Evolutionary conservation across 2,888 invertebrate species (phyloP).

Genomic region (Xanthia togata): DNA sequence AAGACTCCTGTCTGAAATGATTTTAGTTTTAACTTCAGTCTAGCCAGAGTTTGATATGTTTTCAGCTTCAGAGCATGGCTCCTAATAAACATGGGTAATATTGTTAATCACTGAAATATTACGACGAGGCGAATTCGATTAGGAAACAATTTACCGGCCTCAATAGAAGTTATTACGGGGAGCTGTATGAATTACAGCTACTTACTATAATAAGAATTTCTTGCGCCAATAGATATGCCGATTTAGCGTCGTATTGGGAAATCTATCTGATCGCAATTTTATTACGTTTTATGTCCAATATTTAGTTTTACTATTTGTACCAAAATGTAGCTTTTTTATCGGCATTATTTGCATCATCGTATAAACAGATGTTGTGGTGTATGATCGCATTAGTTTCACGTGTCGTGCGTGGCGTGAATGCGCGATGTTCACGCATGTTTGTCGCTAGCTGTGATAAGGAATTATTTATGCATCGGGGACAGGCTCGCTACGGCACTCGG

Average conservation of each 20-base stretch:
- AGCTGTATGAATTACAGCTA: slow-evolving; percentile 43
- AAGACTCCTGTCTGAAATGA: not conserved
- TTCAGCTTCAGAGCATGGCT: not conserved
- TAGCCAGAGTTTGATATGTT: not conserved
- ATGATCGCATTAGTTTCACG: slow-evolving; percentile 43
- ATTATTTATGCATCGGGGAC: slow-evolving; percentile 81
- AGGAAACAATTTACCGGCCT: slow-evolving; percentile 52
- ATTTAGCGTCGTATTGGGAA: slow-evolving; percentile 39
- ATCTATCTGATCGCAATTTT: slow-evolving; percentile 24
- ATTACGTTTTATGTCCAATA: slow-evolving; percentile 18
- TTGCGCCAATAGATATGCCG: slow-evolving; percentile 38
- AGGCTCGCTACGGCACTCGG: slow-evolving; percentile 38
- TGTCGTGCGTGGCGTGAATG: slow-evolving; percentile 59
- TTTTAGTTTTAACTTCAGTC: slow-evolving; percentile 10
- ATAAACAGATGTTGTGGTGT: slow-evolving; percentile 41
- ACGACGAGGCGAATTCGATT: slow-evolving; percentile 50
- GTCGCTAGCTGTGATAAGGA: slow-evolving; percentile 72
- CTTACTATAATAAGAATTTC: slow-evolving; percentile 36
- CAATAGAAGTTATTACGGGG: slow-evolving; percentile 44
- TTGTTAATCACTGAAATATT: slow-evolving; percentile 38
- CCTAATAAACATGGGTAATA: slow-evolving; percentile 4
- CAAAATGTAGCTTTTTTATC: slow-evolving; percentile 7
- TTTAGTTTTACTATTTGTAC: slow-evolving; percentile 14
- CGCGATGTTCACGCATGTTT: slow-evolving; percentile 65
- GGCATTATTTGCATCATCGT: slow-evolving; percentile 10